A percentile compares a stretch with the other conserved stretches of the same genome.
These are phyloP conservation scores for Leucoraja erinaceus DNA, from an alignment of 2,113 vertebrate genomes.

Conservation along the genomic window DNA sequence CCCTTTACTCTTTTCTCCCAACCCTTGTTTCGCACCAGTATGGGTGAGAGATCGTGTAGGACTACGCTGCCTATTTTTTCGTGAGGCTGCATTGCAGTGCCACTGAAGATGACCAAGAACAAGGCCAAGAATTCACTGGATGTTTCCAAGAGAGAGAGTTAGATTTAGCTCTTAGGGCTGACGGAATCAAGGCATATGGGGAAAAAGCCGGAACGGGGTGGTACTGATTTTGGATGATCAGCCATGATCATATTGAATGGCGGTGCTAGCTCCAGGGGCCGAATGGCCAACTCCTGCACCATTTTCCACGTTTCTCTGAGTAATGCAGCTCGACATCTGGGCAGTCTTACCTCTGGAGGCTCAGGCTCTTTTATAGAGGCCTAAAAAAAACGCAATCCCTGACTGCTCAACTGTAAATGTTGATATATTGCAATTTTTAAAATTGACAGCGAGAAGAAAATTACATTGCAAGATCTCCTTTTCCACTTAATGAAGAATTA, in stretches of 20 bases:
- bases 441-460: constrained; percentile 86
- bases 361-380: constrained; percentile 58
- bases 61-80: constrained; percentile 88
- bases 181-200: too few species aligned
- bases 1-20: constrained; percentile 48
- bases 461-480: constrained; percentile 82
- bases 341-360: constrained; percentile 78
- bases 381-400: constrained; percentile 72
- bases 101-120: constrained; percentile 96
- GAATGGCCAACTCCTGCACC: too few species aligned
- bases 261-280: too few species aligned
- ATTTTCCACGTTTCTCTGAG: too few species aligned
- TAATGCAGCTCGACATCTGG: constrained; percentile 80
- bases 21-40: constrained; percentile 76
- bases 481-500: constrained; percentile 97
- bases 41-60: constrained; percentile 88
- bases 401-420: constrained; percentile 88
- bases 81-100: constrained; percentile 95
- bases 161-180: too few species aligned
- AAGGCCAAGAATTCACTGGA: constrained; percentile 38
- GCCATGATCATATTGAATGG: too few species aligned
- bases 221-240: too few species aligned
- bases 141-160: too few species aligned
- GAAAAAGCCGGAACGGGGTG: too few species aligned
- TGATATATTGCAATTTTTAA: constrained; percentile 91